A percentile compares a stretch with the other conserved stretches of the same genome.
Evolutionary conservation across 2,113 vertebrate species (phyloP).

Genomic region (Pelusios castaneus): DNA sequence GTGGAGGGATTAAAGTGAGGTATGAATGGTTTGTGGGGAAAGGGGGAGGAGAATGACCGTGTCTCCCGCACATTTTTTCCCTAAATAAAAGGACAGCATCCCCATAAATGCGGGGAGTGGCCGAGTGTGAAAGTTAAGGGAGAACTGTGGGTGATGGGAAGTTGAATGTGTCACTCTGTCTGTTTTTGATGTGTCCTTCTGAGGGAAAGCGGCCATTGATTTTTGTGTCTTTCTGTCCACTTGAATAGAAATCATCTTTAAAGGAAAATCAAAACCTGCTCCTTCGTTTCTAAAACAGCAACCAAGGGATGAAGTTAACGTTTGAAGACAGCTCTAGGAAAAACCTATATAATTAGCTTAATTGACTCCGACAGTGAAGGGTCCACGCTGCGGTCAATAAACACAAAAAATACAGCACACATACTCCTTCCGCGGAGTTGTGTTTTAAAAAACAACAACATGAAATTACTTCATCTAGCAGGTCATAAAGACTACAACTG

Average conservation of each 20-base stretch:
- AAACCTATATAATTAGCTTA: background rate
- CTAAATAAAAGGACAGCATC: background rate
- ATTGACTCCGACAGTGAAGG: background rate
- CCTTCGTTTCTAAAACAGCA: background rate
- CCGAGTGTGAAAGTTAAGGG: background rate
- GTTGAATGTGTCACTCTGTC: rapidly evolving
- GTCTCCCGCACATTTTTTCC: background rate
- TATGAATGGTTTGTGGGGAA: rapidly evolving
- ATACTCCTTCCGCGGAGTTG: rapidly evolving
- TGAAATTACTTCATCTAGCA: background rate
- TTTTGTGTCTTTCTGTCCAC: background rate
- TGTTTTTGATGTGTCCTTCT: background rate
- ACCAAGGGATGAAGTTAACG: background rate
- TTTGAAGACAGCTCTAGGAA: background rate
- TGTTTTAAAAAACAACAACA: background rate
- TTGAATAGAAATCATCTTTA: background rate
- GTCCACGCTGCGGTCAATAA: background rate
- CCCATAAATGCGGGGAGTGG: background rate
- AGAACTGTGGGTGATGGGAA: rapidly evolving
- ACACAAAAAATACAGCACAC: background rate
- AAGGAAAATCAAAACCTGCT: background rate
- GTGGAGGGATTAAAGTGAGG: background rate
- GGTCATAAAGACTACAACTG: rapidly evolving
- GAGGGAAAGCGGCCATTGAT: background rate
- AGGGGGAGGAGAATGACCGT: background rate